Evolutionary conservation across 2,888 invertebrate genomes (phyloP).

Genomic region (Belgica antarctica): DNA sequence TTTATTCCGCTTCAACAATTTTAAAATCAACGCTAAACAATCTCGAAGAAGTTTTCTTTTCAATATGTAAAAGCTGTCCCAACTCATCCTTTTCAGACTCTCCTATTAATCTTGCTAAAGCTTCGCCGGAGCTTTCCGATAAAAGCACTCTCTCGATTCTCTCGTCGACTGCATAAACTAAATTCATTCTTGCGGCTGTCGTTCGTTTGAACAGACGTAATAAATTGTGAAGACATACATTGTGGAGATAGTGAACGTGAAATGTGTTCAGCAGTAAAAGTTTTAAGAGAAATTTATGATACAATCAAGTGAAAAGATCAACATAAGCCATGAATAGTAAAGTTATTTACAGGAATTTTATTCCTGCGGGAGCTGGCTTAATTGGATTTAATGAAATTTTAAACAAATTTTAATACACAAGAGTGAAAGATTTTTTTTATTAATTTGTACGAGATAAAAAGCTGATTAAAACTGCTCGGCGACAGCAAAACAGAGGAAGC

Average conservation of each 20-base stretch:
- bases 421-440: neutral
- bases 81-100: too few species aligned
- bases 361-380: neutral
- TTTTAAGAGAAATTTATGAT: neutral
- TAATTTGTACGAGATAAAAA: too few species aligned
- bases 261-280: neutral
- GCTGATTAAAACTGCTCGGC: neutral
- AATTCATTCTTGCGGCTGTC: slow-evolving; percentile 10
- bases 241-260: neutral
- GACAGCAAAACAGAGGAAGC: neutral
- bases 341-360: neutral
- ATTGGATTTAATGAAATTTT: neutral
- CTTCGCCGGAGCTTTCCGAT: neutral
- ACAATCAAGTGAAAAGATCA: neutral
- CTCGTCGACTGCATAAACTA: neutral
- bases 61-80: too few species aligned
- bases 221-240: neutral
- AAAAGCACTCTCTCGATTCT: neutral
- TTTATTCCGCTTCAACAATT: too few species aligned
- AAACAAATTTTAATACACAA: neutral
- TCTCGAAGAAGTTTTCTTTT: too few species aligned
- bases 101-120: too few species aligned
- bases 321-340: neutral
- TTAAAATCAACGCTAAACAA: too few species aligned
- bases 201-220: neutral